phyloP scores from a whole-genome alignment of 2,797 vertebrate species.

The Clarias platycephalus region DNA sequence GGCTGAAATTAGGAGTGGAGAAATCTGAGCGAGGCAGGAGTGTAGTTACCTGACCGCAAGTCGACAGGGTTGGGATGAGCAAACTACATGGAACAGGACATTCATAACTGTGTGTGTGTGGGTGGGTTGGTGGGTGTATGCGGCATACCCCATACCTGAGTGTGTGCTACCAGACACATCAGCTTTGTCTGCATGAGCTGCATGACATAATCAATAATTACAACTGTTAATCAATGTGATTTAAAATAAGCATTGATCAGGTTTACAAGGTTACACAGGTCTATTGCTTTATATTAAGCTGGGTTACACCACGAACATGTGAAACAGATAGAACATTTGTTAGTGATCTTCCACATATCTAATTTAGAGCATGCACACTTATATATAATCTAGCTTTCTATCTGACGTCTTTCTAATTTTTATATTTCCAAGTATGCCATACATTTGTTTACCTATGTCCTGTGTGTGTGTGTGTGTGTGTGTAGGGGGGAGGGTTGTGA shows the following conservation, averaged over 20 bases:
- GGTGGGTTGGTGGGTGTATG: slow-evolving; percentile 10
- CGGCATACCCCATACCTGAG: slow-evolving; percentile 29
- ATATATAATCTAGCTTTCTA: not conserved
- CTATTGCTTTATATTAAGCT: slow-evolving; percentile 73
- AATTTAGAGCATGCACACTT: not conserved
- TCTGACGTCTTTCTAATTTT: no score
- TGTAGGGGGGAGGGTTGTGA: not conserved
- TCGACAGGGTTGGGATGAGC: not conserved
- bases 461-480: not conserved
- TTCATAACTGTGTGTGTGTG: slow-evolving; percentile 23
- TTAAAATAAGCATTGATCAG: slow-evolving; percentile 80
- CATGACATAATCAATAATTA: slow-evolving; percentile 78
- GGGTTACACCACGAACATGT: slow-evolving; percentile 64
- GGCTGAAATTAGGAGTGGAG: not conserved
- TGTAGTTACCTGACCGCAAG: not conserved
- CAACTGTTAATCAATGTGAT: slow-evolving; percentile 83
- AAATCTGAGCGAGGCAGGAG: not conserved
- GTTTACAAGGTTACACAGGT: slow-evolving; percentile 72
- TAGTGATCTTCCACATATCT: not conserved
- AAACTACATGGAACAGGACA: not conserved
- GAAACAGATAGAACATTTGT: slow-evolving; percentile 30
- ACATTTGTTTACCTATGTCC: not conserved
- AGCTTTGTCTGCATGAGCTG: slow-evolving; percentile 66
- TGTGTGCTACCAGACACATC: slow-evolving; percentile 67
- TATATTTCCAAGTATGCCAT: not conserved